Evolutionary conservation across 2,888 invertebrate genomes (phyloP), one percentile per base, ranked within the genome.

Genomic region (Serrognathus titanus): DNA sequence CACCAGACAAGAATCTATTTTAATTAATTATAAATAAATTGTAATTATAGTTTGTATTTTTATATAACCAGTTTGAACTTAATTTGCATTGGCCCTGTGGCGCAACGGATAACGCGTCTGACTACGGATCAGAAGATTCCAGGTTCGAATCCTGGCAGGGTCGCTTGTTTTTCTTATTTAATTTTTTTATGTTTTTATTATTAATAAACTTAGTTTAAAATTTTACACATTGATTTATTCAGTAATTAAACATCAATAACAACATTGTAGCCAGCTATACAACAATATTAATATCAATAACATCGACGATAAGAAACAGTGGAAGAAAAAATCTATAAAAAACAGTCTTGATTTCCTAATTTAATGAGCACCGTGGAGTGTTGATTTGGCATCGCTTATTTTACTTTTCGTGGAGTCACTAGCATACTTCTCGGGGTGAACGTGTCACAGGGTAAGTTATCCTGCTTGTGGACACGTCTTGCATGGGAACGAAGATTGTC

Each of bases 91-190:
- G 79, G 79, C 78, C 80, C 79, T 80, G 80, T 80, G 80, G 80
- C 80, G 80, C 80, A 80, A 80, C 79, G 80, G 80, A 80, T 80
- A 80, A 80, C 80, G 80, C 80, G 80, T 80, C 80, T 79, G 79
- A 79, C 79, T 79, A 79, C 79, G 79, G 79, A 79, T 79, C 79
- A 79, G 79, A 79, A 79, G 79, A 79, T 79, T 79, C 79, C 79
- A 79, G 79, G 79, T 79, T 79, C 79, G 79, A 79, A 79, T 79
- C 79, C 79, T 79, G 79, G 79, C 79, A 79, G 78, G 79, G 76
- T 79, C 78, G 78, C 24, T n/a, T 38, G 50, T 50, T 61, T 63
- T 67, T 57, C n/a, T n/a, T 57, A 11, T 24, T 13, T 47, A 7
- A n/a, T n/a, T 7, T 20, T 11, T 24, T 46, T 48, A 48, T 5